Conservation (phyloP, 2,797 vertebrate genomes). For the Sarcophilus harrisii region DNA sequence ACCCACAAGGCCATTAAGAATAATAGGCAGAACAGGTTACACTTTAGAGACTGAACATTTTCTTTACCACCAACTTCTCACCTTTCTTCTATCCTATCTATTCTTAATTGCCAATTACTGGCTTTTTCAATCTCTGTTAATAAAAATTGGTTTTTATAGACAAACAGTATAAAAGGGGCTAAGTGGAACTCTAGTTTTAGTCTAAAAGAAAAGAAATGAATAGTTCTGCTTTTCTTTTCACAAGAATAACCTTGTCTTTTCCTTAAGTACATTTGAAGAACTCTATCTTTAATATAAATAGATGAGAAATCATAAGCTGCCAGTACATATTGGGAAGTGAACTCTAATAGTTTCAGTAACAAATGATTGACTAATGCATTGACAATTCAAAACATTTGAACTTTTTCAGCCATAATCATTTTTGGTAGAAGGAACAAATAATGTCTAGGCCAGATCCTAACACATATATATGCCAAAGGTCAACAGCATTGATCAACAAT, state of each 20-base stretch:
- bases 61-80: constrained; percentile 35
- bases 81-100: constrained; percentile 46
- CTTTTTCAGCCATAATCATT: constrained; percentile 47
- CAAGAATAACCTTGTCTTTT: background rate
- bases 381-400: background rate
- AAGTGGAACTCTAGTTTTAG: background rate
- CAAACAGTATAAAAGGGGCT: background rate
- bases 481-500: constrained; percentile 28
- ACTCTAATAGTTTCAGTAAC: constrained; percentile 21
- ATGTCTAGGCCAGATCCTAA: background rate
- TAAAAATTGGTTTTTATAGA: constrained; percentile 30
- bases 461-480: background rate
- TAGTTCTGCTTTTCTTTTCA: background rate
- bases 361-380: constrained; percentile 29
- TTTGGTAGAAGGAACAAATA: constrained; percentile 44
- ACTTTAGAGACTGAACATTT: constrained; percentile 43
- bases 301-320: background rate
- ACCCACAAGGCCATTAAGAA: constrained; percentile 44
- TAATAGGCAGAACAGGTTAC: background rate
- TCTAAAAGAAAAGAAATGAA: background rate
- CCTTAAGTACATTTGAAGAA: background rate
- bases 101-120: constrained; percentile 7
- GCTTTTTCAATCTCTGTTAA: constrained; percentile 20
- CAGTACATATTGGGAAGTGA: constrained; percentile 16
- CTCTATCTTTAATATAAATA: background rate